phyloP scores from a whole-genome alignment of 2,113 vertebrate genomes.

The Rhizomys pruinosus region DNA sequence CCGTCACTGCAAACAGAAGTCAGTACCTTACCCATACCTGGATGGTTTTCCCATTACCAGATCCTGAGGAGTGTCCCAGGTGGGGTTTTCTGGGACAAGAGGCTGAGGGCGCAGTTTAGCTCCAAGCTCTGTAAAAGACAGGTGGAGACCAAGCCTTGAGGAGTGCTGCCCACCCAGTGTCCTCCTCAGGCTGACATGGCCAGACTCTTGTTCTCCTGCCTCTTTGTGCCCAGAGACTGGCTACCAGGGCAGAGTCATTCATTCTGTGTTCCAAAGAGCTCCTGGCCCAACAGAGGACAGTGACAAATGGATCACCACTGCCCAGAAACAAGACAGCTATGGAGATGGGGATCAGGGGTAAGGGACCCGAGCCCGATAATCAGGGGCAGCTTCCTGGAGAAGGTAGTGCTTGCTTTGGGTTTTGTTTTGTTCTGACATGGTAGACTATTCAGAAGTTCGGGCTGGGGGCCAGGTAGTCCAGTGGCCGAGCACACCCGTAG shows the following conservation, averaged over 20 bases:
- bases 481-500: not conserved
- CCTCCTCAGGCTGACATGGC: not conserved
- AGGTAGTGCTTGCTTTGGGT: not conserved
- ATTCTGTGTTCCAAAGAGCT: not conserved
- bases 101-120: not conserved
- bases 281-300: not conserved
- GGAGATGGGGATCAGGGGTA: not conserved
- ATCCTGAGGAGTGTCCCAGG: not conserved
- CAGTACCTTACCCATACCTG: not conserved
- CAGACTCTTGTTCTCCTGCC: not conserved
- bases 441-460: not conserved
- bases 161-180: not conserved
- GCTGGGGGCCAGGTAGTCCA: not conserved
- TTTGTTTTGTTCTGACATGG: not conserved
- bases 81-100: not conserved
- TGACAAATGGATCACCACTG: not conserved
- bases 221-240: not conserved
- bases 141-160: not conserved
- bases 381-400: not conserved
- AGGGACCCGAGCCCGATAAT: not conserved
- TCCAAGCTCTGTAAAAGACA: not conserved
- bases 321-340: not conserved
- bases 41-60: not conserved
- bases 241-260: too few species aligned
- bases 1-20: not conserved